Base-by-base conservation (phyloP, 2,797 vertebrate species). In the Pelobates cultripes region DNA sequence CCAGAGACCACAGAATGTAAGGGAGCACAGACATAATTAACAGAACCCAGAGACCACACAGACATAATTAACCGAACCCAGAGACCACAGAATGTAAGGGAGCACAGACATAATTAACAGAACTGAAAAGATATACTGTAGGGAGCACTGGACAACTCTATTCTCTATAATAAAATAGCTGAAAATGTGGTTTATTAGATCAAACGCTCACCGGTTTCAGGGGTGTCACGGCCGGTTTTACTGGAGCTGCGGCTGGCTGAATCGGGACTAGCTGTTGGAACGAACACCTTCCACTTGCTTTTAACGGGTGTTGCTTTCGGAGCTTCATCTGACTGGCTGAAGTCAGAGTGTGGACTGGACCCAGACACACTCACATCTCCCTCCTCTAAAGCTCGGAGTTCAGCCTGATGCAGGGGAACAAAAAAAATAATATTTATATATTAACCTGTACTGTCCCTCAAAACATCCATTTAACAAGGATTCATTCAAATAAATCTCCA, bases 321-420 rank as follows among this genome's bases (percentile, higher is more conserved):
- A 83, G 92, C 86, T 2, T 91, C 89, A 0, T 99, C 98, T 0
- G 91, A 87, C 73, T 94, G 93, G 89, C 97, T 98, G 0, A 93
- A 87, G 0, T 99, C 98, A 0, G 97, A 99, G 86, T 93, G 93
- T 0, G 98, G 98, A 89, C 97, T 99, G 57, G 97, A 99, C 76
- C 95, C 97, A 0, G 95, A 96, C 0, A 93, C 87, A 3, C 97
- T 99, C 42, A 91, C 95, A n/a, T 99, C 98, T 0, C 96, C 96
- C 84, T 99, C 98, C 87, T 99, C 98, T 84, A 99, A 88, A 0
- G 97, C 98, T 68, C 96, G 94, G 10, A 99, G 92, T 87, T 99
- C 98, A 69, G 98, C 98, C 98, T 99, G 85, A 13, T 5, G 45
- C 45, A 47, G 47, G 47, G 47, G 47, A 3, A 3, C 5, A 47